Conservation (phyloP, 1,140 invertebrate species). For the Cydia splendana region DNA sequence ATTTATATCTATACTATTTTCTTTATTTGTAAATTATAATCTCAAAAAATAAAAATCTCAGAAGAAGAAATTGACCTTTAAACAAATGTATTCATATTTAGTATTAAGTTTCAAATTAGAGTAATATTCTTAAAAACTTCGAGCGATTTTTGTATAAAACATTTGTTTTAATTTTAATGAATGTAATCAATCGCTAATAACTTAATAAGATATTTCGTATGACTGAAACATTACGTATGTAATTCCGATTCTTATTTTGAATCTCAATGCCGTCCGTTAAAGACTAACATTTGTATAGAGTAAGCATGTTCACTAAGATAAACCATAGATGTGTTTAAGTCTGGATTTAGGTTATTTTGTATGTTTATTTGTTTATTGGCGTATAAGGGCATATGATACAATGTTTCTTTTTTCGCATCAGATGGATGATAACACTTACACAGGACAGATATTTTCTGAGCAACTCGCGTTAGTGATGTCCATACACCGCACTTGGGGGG, state of each 20-base stretch:
- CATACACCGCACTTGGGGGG: too few species aligned
- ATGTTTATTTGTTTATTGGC: neutral
- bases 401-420: neutral
- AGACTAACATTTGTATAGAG: constrained; percentile 9
- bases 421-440: neutral
- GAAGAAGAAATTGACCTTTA: neutral
- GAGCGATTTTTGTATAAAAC: neutral
- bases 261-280: constrained; percentile 23
- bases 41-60: too few species aligned
- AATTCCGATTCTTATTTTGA: neutral
- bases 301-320: constrained; percentile 1
- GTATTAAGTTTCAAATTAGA: neutral
- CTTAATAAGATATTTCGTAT: neutral
- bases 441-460: neutral
- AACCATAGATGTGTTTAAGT: neutral
- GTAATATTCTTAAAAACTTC: neutral
- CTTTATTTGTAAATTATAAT: too few species aligned
- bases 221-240: neutral
- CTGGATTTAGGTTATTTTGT: neutral
- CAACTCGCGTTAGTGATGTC: too few species aligned
- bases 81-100: neutral
- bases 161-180: neutral
- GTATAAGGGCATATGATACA: neutral
- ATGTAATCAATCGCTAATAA: neutral
- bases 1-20: too few species aligned